Conservation (phyloP, 2,888 invertebrate genomes). For the Ornithoptera priamus region DNA sequence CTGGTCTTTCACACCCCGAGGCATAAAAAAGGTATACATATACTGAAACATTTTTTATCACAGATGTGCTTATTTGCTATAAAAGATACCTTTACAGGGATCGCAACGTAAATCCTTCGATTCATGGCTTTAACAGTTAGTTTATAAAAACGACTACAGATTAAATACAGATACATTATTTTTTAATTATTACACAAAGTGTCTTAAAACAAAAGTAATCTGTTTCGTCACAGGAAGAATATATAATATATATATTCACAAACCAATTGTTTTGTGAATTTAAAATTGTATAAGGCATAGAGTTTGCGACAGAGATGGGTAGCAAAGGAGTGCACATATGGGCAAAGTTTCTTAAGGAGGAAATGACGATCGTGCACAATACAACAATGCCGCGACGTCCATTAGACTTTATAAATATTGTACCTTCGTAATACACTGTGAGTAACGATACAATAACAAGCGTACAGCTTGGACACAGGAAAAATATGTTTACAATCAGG, state of each 20-base stretch:
- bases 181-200: neutral
- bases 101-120: too few relatives aligned
- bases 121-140: too few relatives aligned
- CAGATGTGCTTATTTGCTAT: too few relatives aligned
- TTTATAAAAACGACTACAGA: too few relatives aligned
- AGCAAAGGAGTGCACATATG: constrained; percentile 56
- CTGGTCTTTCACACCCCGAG: too few relatives aligned
- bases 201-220: neutral
- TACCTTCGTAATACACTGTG: constrained; percentile 50
- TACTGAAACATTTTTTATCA: too few relatives aligned
- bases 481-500: constrained; percentile 30
- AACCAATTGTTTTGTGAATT: constrained; percentile 8
- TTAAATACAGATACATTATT: too few relatives aligned
- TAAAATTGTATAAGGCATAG: constrained; percentile 12
- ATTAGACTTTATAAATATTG: constrained; percentile 76
- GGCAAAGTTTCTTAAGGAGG: constrained; percentile 61
- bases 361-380: constrained; percentile 63
- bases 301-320: constrained; percentile 41
- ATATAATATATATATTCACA: neutral
- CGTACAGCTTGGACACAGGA: constrained; percentile 33
- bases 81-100: too few relatives aligned
- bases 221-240: neutral
- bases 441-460: constrained; percentile 44
- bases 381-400: constrained; percentile 69
- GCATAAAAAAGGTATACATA: too few relatives aligned